Percentiles rank a stretch among this genome's conserved stretches.
These are phyloP conservation scores for Astropecten irregularis DNA, from an alignment of 53 echinoderm and acorn worm genomes.

Conservation along the genomic window DNA sequence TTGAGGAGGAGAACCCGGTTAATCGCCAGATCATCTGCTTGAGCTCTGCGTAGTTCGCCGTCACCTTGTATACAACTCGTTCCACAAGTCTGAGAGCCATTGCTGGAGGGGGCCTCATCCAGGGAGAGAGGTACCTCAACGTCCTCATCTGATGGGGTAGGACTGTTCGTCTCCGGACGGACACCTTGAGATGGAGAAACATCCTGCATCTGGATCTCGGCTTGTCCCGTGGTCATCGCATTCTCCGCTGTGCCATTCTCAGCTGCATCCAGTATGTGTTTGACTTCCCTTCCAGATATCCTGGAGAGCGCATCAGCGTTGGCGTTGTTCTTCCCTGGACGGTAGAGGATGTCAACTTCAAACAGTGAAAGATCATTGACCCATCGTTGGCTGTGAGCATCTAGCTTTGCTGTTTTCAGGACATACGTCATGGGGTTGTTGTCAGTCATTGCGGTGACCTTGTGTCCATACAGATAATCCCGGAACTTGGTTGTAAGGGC, in stretches of 20 bases:
- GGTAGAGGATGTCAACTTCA: slow-evolving; percentile 33
- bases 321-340: slow-evolving; percentile 24
- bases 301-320: neutral
- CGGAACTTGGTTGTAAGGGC: slow-evolving; percentile 25
- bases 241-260: too few species aligned
- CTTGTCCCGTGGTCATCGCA: too few species aligned
- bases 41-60: neutral
- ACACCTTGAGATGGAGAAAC: too few species aligned
- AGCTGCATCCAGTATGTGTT: neutral
- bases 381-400: slow-evolving; percentile 43
- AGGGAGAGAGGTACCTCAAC: too few species aligned
- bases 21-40: neutral
- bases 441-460: slow-evolving; percentile 10
- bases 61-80: neutral
- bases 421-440: too few species aligned
- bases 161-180: too few species aligned
- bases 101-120: too few species aligned
- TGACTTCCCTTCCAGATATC: too few species aligned
- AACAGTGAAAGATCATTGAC: slow-evolving; percentile 12
- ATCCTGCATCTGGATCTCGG: too few species aligned
- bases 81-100: neutral
- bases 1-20: neutral
- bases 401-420: slow-evolving; percentile 11
- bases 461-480: slow-evolving; percentile 51
- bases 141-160: too few species aligned